phyloP scores from a whole-genome alignment of 2,113 vertebrate genomes.

The Lophotis ruficrista region DNA sequence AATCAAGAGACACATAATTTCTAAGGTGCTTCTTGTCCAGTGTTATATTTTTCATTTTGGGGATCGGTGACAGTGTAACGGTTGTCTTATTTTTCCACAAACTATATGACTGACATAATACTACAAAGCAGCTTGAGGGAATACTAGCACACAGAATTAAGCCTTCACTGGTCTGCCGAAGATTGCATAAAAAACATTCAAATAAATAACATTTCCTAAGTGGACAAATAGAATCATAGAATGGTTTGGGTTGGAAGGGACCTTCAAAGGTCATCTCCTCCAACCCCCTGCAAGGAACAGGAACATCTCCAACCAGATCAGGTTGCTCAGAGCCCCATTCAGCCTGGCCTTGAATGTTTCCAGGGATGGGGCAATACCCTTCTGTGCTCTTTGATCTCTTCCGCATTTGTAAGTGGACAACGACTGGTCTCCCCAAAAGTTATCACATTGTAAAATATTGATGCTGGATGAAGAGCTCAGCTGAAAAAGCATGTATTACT shows the following conservation, averaged over 20 bases:
- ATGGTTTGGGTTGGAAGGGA: too few species aligned
- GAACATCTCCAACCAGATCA: too few species aligned
- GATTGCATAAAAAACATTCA: neutral
- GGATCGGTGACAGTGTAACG: neutral
- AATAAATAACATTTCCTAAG: neutral
- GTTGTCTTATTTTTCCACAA: neutral
- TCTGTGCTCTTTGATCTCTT: neutral
- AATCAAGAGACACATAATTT: neutral
- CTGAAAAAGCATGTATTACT: neutral
- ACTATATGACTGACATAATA: neutral
- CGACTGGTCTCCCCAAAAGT: neutral
- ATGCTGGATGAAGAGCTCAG: neutral
- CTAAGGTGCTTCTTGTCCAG: neutral
- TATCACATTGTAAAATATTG: conserved; percentile 1
- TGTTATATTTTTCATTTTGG: neutral
- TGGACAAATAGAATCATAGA: neutral
- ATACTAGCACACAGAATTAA: neutral
- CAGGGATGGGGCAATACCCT: neutral
- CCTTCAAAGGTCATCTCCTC: too few species aligned
- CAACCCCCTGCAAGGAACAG: too few species aligned
- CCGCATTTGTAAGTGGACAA: neutral
- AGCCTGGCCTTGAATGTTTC: too few species aligned
- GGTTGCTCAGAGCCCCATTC: too few species aligned
- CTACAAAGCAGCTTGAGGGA: neutral
- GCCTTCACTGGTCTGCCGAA: neutral